Evolutionary conservation across 2,113 vertebrate species (phyloP).

Genomic region (Cygnus atratus): DNA sequence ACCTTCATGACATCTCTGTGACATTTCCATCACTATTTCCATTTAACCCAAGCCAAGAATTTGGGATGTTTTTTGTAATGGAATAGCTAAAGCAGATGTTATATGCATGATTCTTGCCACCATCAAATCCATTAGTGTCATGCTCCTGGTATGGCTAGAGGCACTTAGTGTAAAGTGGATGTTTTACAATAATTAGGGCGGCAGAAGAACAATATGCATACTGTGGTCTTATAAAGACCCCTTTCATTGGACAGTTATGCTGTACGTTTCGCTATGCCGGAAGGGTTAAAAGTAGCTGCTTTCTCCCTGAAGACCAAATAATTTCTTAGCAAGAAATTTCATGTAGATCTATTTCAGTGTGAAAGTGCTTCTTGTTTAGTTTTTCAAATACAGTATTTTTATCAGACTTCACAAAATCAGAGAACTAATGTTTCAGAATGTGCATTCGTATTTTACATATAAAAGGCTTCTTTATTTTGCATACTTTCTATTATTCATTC

Average conservation of each 20-base stretch:
- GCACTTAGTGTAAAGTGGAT: background rate
- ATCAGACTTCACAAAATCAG: background rate
- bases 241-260: background rate
- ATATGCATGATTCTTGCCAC: background rate
- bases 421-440: background rate
- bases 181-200: constrained; percentile 6
- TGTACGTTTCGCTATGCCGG: background rate
- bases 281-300: background rate
- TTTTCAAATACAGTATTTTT: background rate
- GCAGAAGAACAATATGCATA: background rate
- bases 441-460: background rate
- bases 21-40: background rate
- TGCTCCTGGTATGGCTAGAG: background rate
- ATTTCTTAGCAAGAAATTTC: background rate
- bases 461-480: background rate
- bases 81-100: background rate
- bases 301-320: background rate
- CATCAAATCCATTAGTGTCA: background rate
- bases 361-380: background rate
- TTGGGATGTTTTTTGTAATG: background rate
- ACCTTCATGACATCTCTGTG: background rate
- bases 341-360: background rate
- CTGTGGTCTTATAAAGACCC: constrained; percentile 2
- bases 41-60: background rate
- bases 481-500: background rate